phyloP scores from a whole-genome alignment of 2,113 vertebrate genomes.

The Dasyurus viverrinus region DNA sequence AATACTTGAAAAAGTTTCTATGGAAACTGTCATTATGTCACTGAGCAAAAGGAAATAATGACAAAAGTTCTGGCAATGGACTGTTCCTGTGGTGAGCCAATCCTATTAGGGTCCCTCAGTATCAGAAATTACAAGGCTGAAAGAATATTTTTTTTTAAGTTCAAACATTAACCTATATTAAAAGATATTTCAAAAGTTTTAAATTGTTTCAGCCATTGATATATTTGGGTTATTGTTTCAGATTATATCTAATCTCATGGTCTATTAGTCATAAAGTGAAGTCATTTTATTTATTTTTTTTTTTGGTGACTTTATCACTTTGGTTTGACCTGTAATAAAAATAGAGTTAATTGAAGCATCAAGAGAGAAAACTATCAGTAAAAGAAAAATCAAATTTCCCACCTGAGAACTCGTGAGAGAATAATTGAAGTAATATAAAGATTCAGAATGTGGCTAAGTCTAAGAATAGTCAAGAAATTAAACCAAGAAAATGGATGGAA shows the following conservation, averaged over 20 bases:
- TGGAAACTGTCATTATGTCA: not conserved
- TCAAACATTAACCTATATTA: not conserved
- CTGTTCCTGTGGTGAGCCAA: not conserved
- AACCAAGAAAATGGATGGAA: not conserved
- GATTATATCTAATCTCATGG: not conserved
- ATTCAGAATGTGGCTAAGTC: not conserved
- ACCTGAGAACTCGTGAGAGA: not conserved
- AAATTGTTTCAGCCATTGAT: not conserved
- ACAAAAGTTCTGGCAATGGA: not conserved
- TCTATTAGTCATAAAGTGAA: not conserved
- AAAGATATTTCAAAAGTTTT: conserved; percentile 8
- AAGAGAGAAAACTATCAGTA: not conserved
- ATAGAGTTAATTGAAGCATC: conserved; percentile 6
- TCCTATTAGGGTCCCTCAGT: not conserved
- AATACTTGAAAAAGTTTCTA: not conserved
- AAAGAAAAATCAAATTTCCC: not conserved
- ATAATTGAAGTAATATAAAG: not conserved
- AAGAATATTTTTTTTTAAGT: not conserved
- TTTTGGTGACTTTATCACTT: not conserved
- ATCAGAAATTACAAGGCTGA: not conserved
- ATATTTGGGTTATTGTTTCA: not conserved
- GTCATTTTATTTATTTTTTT: not conserved
- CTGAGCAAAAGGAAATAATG: not conserved
- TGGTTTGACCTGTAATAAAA: not conserved
- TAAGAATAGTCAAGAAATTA: not conserved